Conservation (phyloP, 1,140 invertebrate species). For the Laodelphax striatellus region DNA sequence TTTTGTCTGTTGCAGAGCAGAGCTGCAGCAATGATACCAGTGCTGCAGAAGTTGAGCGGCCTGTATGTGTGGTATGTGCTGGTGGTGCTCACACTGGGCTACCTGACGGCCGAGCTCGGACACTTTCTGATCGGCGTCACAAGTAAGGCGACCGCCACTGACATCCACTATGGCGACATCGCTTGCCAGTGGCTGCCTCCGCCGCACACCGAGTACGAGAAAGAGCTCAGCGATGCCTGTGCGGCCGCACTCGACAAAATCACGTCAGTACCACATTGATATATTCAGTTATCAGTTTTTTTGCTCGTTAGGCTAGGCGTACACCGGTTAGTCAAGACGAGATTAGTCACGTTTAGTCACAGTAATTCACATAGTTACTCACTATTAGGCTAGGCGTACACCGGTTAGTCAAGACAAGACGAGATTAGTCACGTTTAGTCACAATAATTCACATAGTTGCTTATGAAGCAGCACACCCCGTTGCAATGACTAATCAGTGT, state of each 20-base stretch:
- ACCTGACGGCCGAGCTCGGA: conserved; percentile 71
- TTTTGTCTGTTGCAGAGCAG: background rate
- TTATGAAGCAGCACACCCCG: too few relatives aligned
- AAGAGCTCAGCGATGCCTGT: conserved; percentile 49
- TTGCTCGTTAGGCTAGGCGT: too few relatives aligned
- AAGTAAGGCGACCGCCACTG: conserved; percentile 68
- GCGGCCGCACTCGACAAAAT: conserved; percentile 47
- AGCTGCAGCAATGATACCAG: conserved; percentile 22
- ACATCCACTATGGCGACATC: conserved; percentile 80
- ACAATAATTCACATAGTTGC: too few relatives aligned
- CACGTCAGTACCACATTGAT: conserved; percentile 37
- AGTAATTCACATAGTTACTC: too few relatives aligned
- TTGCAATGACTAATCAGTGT: too few relatives aligned
- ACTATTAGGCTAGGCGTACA: too few relatives aligned
- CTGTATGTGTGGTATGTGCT: conserved; percentile 66
- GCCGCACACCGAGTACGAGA: too few relatives aligned
- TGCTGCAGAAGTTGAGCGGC: conserved; percentile 47
- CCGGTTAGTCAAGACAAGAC: too few relatives aligned
- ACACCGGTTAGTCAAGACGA: too few relatives aligned
- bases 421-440: too few relatives aligned
- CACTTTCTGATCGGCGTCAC: conserved; percentile 82
- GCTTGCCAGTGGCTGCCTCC: conserved; percentile 47
- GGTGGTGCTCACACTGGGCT: conserved; percentile 63
- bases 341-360: too few relatives aligned
- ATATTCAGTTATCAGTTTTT: too few relatives aligned